Evolutionary conservation across 2,888 invertebrate genomes (phyloP).

Genomic region (Vesta saturnalis): DNA sequence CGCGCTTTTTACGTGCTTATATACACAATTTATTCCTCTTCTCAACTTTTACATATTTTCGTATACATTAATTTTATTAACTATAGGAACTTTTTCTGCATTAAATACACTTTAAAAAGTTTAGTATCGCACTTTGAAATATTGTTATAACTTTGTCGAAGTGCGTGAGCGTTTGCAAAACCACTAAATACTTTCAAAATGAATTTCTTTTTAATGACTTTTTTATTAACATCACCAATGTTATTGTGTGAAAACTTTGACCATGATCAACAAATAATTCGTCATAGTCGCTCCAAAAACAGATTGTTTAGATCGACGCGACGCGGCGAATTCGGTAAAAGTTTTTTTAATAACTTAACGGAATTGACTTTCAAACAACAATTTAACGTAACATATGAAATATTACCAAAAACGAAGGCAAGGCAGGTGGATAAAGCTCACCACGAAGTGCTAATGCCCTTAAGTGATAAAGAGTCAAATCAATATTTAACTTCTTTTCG

Average conservation of each 20-base stretch:
- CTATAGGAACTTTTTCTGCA: not conserved
- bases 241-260: slow-evolving; percentile 21
- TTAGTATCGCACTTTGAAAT: slow-evolving; percentile 18
- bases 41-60: slow-evolving; percentile 6
- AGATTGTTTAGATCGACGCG: slow-evolving; percentile 54
- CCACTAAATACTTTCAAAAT: slow-evolving; percentile 16
- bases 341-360: slow-evolving; percentile 16
- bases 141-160: slow-evolving; percentile 22
- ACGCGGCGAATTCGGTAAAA: slow-evolving; percentile 44
- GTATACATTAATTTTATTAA: not conserved
- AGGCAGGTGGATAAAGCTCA: slow-evolving; percentile 15
- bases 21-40: slow-evolving; percentile 26
- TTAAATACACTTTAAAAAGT: slow-evolving; percentile 15
- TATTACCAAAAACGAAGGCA: not conserved
- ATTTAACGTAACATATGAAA: not conserved
- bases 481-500: slow-evolving; percentile 23
- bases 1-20: slow-evolving; percentile 34
- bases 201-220: not conserved
- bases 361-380: slow-evolving; percentile 2
- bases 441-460: slow-evolving; percentile 16
- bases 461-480: slow-evolving; percentile 21
- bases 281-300: slow-evolving; percentile 63
- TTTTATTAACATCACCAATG: slow-evolving; percentile 6
- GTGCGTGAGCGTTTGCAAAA: slow-evolving; percentile 13
- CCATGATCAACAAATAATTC: slow-evolving; percentile 54